Base-by-base conservation (phyloP, 2,113 vertebrate genomes). In the Gallinago paraguaiae region DNA sequence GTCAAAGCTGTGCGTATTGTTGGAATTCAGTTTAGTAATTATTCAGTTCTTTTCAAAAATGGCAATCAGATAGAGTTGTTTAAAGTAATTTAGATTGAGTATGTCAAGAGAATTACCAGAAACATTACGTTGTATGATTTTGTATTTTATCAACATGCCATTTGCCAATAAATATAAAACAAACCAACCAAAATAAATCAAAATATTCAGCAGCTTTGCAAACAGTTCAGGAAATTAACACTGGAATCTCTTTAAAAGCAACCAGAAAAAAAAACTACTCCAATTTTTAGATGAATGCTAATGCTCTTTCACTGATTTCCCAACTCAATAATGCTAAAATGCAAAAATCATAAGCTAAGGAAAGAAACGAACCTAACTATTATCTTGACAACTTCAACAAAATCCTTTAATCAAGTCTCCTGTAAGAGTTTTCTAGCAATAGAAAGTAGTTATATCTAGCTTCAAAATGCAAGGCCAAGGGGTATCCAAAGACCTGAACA, bases 121-220 rank as follows among this genome's bases (percentile, higher is more conserved):
- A 59, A 51, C 19, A 37, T 53, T 30, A 71, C 9, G 0, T 0
- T 45, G 93, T 19, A 56, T 15, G 23, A 84, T 83, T 81, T 86
- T 84, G 64, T 51, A 78, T 88, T 97, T 95, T 76, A 83, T 31
- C 37, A 87, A 87, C 17, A 17, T 56, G 15, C 16, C 46, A 54
- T 61, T 88, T 83, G 59, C 64, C 80, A 94, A 63, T 20, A 93
- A 93, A 81, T 61, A 64, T 6, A 71, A 96, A 94, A 88, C 28
- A 78, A 88, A 69, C 8, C 41, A 85, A 90, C 22, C 5, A 71
- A 88, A 92, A 63, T 77, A 88, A 86, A 95, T 69, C 16, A 88
- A 88, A 96, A 81, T 67, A 78, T 16, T 68, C 57, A 17, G 7
- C 51, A 88, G 45, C 45, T 81, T 84, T 84, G 11, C 72, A 81